Conservation (phyloP, 30 jellyfish, hydroid and myxozoan species). For the Hydractinia echinata region DNA sequence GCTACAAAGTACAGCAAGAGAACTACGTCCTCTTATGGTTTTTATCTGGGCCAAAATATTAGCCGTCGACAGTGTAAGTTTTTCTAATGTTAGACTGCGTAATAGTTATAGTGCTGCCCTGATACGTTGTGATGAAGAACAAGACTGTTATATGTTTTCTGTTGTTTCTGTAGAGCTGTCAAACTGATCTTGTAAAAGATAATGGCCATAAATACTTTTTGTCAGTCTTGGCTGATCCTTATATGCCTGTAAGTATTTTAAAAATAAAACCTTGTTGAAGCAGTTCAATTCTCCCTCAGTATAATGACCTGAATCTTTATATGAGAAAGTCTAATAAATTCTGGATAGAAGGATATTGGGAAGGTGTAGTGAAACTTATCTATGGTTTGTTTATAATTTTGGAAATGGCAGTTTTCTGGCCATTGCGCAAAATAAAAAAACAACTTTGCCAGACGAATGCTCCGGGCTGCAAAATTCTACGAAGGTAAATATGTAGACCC, state of each 20-base stretch:
- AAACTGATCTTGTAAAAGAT: conserved; percentile 83
- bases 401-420: too few species aligned
- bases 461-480: too few species aligned
- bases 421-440: too few species aligned
- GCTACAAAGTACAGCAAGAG: conserved; percentile 85
- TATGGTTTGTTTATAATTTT: too few species aligned
- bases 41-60: conserved; percentile 92
- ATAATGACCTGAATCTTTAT: too few species aligned
- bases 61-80: conserved; percentile 97
- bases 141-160: too few species aligned
- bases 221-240: conserved; percentile 90
- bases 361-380: too few species aligned
- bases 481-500: too few species aligned
- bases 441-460: too few species aligned
- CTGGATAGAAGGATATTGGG: too few species aligned
- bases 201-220: conserved; percentile 83
- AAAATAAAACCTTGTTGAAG: neutral
- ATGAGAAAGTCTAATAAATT: neutral
- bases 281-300: too few species aligned
- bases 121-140: too few species aligned
- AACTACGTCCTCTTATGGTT: conserved; percentile 89
- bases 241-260: conserved; percentile 82
- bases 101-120: neutral
- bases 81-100: neutral
- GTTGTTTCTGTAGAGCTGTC: conserved; percentile 57